phyloP scores from a whole-genome alignment of 2,888 invertebrate species.

The Stenoptilia bipunctidactyla region DNA sequence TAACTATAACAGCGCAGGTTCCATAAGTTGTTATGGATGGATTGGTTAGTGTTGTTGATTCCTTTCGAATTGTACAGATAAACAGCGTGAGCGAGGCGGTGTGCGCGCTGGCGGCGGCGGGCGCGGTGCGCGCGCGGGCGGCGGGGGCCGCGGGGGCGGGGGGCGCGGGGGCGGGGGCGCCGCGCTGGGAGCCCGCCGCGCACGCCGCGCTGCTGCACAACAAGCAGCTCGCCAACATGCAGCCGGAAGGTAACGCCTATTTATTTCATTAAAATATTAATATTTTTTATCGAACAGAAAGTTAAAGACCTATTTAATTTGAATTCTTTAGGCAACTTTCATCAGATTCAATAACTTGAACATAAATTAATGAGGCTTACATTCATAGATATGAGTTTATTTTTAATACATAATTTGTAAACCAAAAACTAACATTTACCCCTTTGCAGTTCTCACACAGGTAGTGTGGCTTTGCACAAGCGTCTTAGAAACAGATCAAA shows the following conservation, averaged over 20 bases:
- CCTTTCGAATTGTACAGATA: conserved; percentile 21
- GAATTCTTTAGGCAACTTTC: too few relatives aligned
- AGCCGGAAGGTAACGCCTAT: conserved; percentile 25
- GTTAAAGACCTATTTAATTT: too few relatives aligned
- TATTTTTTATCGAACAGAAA: conserved; percentile 7
- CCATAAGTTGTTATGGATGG: too few relatives aligned
- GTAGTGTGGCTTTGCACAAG: conserved; percentile 81
- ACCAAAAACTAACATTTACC: conserved; percentile 32
- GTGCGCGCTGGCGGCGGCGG: conserved; percentile 40
- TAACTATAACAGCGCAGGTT: too few relatives aligned
- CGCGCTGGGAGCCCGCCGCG: conserved; percentile 77
- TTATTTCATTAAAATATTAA: conserved; percentile 39
- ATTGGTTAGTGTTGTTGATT: too few relatives aligned
- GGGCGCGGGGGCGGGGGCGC: conserved; percentile 68
- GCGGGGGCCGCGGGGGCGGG: conserved; percentile 41
- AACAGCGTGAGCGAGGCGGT: conserved; percentile 51
- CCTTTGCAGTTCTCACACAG: conserved; percentile 71
- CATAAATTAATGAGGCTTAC: too few relatives aligned
- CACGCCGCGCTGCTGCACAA: conserved; percentile 87
- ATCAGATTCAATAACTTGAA: too few relatives aligned
- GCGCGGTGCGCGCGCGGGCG: conserved; percentile 37
- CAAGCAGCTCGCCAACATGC: conserved; percentile 78
- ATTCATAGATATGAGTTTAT: too few relatives aligned
- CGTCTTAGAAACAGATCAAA: conserved; percentile 77
- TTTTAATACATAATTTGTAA: too few relatives aligned